Conservation (phyloP, 2,888 invertebrate genomes). For the Ptychoptera albimana region DNA sequence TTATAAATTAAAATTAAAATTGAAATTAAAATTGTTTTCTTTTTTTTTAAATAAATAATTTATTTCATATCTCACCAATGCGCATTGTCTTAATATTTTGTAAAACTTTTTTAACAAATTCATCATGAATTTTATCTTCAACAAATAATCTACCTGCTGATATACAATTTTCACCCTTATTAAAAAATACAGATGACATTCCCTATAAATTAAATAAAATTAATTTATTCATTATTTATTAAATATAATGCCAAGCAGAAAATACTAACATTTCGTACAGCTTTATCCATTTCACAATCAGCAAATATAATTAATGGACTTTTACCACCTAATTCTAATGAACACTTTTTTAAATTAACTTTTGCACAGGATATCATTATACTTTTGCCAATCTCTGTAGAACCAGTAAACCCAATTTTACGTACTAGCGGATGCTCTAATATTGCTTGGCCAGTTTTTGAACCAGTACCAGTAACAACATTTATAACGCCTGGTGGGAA, state of each 20-base stretch:
- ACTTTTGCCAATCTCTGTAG: slow-evolving; percentile 71
- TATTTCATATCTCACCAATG: slow-evolving; percentile 19
- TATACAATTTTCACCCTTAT: slow-evolving; percentile 97
- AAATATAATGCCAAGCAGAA: background rate
- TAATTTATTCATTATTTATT: background rate
- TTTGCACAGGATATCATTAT: slow-evolving; percentile 85
- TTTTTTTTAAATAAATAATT: background rate
- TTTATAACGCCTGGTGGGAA: slow-evolving; percentile 92
- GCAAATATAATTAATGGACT: slow-evolving; percentile 87
- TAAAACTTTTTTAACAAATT: slow-evolving; percentile 60
- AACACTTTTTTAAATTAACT: slow-evolving; percentile 88
- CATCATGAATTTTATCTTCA: slow-evolving; percentile 80
- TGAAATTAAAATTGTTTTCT: background rate
- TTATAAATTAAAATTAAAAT: background rate
- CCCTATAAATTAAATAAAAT: slow-evolving; percentile 38
- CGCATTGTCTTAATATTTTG: slow-evolving; percentile 58
- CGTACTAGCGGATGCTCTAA: slow-evolving; percentile 72
- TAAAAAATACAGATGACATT: slow-evolving; percentile 91
- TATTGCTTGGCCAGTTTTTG: slow-evolving; percentile 69
- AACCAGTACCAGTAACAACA: slow-evolving; percentile 72
- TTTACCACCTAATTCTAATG: slow-evolving; percentile 89
- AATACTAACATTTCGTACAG: slow-evolving; percentile 61
- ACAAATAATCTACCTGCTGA: slow-evolving; percentile 91
- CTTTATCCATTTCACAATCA: slow-evolving; percentile 88
- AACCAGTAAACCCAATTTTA: slow-evolving; percentile 93